Percentiles rank a stretch among this genome's conserved stretches.
Conservation (phyloP, 2,113 vertebrate species). For the Pituophis catenifer region DNA sequence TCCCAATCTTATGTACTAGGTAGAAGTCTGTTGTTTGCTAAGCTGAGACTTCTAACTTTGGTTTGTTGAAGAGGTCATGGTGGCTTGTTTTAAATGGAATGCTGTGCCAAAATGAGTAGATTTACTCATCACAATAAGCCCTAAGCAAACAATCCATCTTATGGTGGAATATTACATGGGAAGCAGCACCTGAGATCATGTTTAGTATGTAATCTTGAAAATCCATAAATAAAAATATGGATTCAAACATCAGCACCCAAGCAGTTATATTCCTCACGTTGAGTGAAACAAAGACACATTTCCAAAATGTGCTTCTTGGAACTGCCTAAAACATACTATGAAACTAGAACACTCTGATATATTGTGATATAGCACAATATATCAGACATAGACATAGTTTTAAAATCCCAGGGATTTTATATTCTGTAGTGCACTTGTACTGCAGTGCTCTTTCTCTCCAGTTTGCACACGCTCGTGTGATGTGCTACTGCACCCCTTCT, state of each 20-base stretch:
- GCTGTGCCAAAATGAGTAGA: background rate
- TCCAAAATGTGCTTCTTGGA: background rate
- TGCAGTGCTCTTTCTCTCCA: background rate
- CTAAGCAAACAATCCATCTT: background rate
- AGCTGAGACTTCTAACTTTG: background rate
- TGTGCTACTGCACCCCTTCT: background rate
- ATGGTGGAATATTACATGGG: background rate
- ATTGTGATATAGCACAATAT: background rate
- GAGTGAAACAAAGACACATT: background rate
- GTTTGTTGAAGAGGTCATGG: background rate
- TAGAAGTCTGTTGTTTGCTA: background rate
- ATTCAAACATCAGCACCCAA: background rate
- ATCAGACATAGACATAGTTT: background rate
- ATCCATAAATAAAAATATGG: background rate
- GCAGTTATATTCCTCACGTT: background rate
- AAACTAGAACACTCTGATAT: background rate
- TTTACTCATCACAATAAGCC: background rate
- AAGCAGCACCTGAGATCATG: background rate
- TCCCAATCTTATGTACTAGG: conserved; percentile 33
- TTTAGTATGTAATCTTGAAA: background rate
- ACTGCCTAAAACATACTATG: background rate
- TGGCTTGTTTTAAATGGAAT: background rate
- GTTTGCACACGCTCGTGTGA: background rate
- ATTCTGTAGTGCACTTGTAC: background rate
- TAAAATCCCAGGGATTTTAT: background rate